These are phyloP conservation scores for Notocelia uddmanniana DNA, from an alignment of 2,888 invertebrate species.

Conservation along the genomic window DNA sequence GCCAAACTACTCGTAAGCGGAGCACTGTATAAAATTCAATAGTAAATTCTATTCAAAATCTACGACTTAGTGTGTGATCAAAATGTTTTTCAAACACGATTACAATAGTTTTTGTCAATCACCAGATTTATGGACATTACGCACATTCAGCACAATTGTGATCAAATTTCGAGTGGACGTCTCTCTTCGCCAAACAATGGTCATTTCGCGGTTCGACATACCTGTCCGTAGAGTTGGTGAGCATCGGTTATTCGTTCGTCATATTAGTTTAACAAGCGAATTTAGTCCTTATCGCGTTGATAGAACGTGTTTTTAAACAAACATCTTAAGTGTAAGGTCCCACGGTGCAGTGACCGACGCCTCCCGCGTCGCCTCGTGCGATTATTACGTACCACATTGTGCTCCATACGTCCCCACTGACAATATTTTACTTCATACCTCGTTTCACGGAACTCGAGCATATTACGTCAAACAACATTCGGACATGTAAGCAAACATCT, in stretches of 20 bases:
- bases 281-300: constrained; percentile 24
- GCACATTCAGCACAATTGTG: constrained; percentile 37
- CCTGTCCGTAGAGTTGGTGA: constrained; percentile 53
- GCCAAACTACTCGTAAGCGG: constrained; percentile 4
- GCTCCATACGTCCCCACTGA: constrained; percentile 64
- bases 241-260: constrained; percentile 37
- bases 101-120: constrained; percentile 34
- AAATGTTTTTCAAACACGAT: constrained; percentile 34
- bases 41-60: constrained; percentile 28
- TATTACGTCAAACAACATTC: constrained; percentile 75
- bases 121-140: constrained; percentile 41
- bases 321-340: constrained; percentile 65
- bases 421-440: constrained; percentile 71
- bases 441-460: constrained; percentile 78
- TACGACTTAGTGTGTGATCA: constrained; percentile 27
- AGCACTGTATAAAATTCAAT: not conserved
- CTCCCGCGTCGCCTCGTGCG: constrained; percentile 65
- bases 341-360: constrained; percentile 70
- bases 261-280: constrained; percentile 17
- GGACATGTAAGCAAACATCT: constrained; percentile 85
- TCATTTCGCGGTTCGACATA: constrained; percentile 46
- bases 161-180: constrained; percentile 57
- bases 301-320: constrained; percentile 46
- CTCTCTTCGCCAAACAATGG: constrained; percentile 60
- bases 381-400: constrained; percentile 68